Evolutionary conservation across 2,113 vertebrate species (phyloP), one percentile per base, ranked within the genome.

Genomic region (Semicossyphus pulcher): DNA sequence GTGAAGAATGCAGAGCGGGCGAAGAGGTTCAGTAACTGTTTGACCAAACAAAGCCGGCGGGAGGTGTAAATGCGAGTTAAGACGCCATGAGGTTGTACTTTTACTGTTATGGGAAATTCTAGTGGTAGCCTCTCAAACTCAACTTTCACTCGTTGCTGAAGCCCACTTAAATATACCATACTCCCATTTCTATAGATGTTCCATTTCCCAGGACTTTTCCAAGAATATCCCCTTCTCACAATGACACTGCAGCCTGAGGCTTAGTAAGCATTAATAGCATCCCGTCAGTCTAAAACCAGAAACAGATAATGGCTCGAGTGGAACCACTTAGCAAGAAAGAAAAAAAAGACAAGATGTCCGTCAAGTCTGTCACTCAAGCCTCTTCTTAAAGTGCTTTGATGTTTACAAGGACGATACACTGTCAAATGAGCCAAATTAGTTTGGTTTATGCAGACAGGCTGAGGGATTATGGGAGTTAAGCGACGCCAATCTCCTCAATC

Each of bases 401-500:
- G 86, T 84, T 86, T 59, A 56, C 53, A 67, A 48, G 53, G 73
- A 81, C 5, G 23, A 63, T 54, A 25, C 4, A 20, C 57, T 65
- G 72, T 67, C 63, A 87, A 87, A 78, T 80, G 62, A 84, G 49
- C 31, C 58, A 74, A 80, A 87, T 87, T 74, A 84, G 54, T 60
- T 60, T 51, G 69, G 54, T n/a, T 87, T 64, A 81, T 62, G 62
- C 77, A 39, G 72, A 54, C 59, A 44, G 32, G 54, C 48, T 71
- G 62, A 41, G 63, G 83, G 89, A 86, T 90, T 86, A 86, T 72
- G 45, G 28, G 60, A 84, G 47, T 73, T 78, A 77, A 83, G 72
- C 58, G 1, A 62, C 67, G 20, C 20, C 64, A 37, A 73, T 82
- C 75, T 72, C 64, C 69, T 66, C 72, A 16, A 25, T 83, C 59